Evolutionary conservation across 2,888 invertebrate genomes (phyloP).

Genomic region (Metopia argyrocephala): DNA sequence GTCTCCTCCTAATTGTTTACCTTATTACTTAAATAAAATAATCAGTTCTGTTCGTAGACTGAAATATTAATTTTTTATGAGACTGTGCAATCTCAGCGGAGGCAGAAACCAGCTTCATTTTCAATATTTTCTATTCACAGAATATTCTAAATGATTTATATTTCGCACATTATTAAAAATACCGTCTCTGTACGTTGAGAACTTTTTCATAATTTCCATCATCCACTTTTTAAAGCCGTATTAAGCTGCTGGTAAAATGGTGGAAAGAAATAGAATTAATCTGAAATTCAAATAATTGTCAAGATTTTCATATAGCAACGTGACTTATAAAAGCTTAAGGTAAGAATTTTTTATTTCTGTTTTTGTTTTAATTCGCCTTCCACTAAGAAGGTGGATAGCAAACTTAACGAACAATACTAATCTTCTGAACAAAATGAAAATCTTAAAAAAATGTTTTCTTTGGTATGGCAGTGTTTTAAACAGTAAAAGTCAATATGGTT

Average conservation of each 20-base stretch:
- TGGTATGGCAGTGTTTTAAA: too few relatives aligned
- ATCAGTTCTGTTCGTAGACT: too few relatives aligned
- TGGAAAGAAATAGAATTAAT: conserved; percentile 33
- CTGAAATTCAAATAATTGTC: conserved; percentile 46
- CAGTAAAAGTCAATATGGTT: too few relatives aligned
- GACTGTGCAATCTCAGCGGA: too few relatives aligned
- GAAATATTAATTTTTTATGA: too few relatives aligned
- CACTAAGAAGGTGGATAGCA: not conserved
- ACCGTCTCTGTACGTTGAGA: conserved; percentile 21
- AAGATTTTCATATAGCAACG: conserved; percentile 42
- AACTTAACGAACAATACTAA: not conserved
- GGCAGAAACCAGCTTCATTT: too few relatives aligned
- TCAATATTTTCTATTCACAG: too few relatives aligned
- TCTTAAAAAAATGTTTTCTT: too few relatives aligned
- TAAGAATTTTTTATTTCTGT: not conserved
- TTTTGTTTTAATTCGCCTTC: not conserved
- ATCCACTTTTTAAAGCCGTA: not conserved
- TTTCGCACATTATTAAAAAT: conserved; percentile 48
- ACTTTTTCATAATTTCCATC: not conserved
- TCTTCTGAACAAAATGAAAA: not conserved
- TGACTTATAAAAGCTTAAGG: conserved; percentile 38
- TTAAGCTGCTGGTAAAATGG: not conserved
- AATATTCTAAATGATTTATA: too few relatives aligned
- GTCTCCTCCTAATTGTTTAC: too few relatives aligned
- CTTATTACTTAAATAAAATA: too few relatives aligned